Conservation (phyloP, 2,888 invertebrate species). For the Liposcelis brunnea region DNA sequence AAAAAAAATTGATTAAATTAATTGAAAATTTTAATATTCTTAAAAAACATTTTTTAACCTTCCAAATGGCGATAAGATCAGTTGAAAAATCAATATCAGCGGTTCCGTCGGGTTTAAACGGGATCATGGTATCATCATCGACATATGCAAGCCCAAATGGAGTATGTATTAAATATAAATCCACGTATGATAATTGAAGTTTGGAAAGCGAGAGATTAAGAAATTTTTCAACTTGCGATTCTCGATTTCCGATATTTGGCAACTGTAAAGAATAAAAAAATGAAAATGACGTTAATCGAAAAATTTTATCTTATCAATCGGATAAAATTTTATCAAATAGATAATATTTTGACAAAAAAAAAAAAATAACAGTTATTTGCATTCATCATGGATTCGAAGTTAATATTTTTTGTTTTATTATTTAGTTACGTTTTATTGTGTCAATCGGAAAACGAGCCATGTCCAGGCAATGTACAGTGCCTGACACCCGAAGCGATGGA, state of each 20-base stretch:
- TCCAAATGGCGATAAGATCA: constrained; percentile 11
- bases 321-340: too few species aligned
- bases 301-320: too few species aligned
- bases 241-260: constrained; percentile 31
- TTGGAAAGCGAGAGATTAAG: constrained; percentile 25
- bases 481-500: neutral
- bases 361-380: neutral
- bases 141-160: constrained; percentile 27
- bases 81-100: neutral
- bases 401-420: too few species aligned
- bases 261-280: constrained; percentile 21
- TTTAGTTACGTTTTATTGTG: too few species aligned
- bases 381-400: neutral
- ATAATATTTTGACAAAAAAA: neutral
- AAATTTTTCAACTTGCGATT: constrained; percentile 25
- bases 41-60: constrained; percentile 6
- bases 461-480: neutral
- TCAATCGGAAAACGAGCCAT: neutral
- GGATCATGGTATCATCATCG: constrained; percentile 8
- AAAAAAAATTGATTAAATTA: neutral
- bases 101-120: constrained; percentile 9
- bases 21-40: too few species aligned
- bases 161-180: constrained; percentile 33
- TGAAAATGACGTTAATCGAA: neutral
- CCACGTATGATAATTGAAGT: constrained; percentile 29